Base-by-base conservation (phyloP, 2,113 vertebrate genomes). In the Cochlearius cochlearius region DNA sequence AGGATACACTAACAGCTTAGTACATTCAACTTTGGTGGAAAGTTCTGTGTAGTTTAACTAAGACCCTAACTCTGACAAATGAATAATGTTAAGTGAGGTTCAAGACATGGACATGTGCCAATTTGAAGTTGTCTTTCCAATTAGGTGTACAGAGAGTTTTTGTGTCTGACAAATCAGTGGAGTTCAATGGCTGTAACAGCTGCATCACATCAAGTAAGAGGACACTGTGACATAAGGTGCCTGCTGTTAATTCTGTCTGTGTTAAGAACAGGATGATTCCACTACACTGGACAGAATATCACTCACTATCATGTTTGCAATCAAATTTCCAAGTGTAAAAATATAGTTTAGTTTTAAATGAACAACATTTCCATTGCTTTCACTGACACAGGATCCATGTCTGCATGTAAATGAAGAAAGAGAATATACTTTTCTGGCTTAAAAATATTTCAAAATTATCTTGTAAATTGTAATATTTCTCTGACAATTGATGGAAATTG, bases 11-110 rank as follows among this genome's bases (percentile, higher is more conserved):
- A 93, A 85, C 39, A 80, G n/a, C 59, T 96, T 58, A 72, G 50
- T 86, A 41, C 12, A 66, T 79, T 88, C 2, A 1, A 69, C 62
- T 83, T 68, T 66, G 32, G 55, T 94, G 59, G 53, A 85, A 94
- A 93, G 58, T 88, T 95, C 89, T 95, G 67, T 75, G 78, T 59
- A 78, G n/a, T 88, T 96, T 94, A 96, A 92, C 52, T 86, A 94
- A 90, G 85, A 96, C 83, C 39, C 29, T 80, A 82, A 76, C 55
- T 72, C 77, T 93, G 71, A 93, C 77, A 88, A 79, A 77, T 27
- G 49, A 79, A 20, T 3, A 3, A 76, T 81, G 49, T 49, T 78
- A 90, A 76, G 62, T 83, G 50, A 92, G 82, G 72, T 73, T 90
- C 71, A 82, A 79, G 81, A n/a, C 30, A 8, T 77, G 78, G 71